These are phyloP conservation scores for Pseudococcus jackbeardsleyi DNA, from an alignment of 2,888 invertebrate species.

Conservation along the genomic window DNA sequence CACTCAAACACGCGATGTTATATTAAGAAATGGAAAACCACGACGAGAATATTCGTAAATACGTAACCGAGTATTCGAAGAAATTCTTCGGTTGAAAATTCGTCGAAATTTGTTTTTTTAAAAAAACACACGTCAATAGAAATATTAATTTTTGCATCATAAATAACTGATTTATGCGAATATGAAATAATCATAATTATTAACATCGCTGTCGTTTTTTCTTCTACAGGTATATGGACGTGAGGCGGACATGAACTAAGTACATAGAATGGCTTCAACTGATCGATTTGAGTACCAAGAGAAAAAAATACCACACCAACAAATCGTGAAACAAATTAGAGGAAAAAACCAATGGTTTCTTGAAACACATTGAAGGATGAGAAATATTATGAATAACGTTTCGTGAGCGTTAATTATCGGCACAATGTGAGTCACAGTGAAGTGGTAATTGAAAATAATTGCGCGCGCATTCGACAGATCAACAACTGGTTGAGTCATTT, in stretches of 20 bases:
- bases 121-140: neutral
- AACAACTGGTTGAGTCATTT: too few relatives aligned
- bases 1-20: neutral
- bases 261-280: too few relatives aligned
- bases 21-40: neutral
- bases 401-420: too few relatives aligned
- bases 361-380: too few relatives aligned
- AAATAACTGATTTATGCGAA: slow-evolving; percentile 23
- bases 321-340: too few relatives aligned
- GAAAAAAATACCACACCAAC: too few relatives aligned
- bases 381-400: too few relatives aligned
- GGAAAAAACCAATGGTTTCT: too few relatives aligned
- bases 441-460: too few relatives aligned
- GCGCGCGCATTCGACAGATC: too few relatives aligned
- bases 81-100: neutral
- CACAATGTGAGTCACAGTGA: too few relatives aligned
- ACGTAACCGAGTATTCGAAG: neutral
- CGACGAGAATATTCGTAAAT: neutral
- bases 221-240: neutral
- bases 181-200: neutral
- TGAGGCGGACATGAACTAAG: neutral
- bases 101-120: neutral
- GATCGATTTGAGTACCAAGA: too few relatives aligned
- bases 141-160: slow-evolving; percentile 7
- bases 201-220: neutral